These are phyloP conservation scores for Empidonax alnorum DNA, from an alignment of 2,113 vertebrate genomes.

Conservation along the genomic window DNA sequence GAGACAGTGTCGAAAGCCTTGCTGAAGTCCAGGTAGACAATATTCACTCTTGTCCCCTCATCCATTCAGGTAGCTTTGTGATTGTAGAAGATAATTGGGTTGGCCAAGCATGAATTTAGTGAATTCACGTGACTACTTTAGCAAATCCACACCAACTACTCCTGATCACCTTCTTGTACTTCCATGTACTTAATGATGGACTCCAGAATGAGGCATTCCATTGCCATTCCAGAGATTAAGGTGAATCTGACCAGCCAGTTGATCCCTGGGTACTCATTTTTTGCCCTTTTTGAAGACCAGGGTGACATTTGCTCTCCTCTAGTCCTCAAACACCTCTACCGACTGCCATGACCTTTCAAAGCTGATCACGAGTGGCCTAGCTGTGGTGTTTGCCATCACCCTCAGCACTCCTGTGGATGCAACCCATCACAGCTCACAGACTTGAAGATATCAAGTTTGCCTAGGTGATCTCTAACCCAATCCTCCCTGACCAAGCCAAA, in stretches of 20 bases:
- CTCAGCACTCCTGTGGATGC: not conserved
- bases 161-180: not conserved
- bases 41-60: not conserved
- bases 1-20: not conserved
- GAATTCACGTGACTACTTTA: not conserved
- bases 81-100: not conserved
- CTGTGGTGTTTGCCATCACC: not conserved
- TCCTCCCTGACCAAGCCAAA: accelerated
- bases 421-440: not conserved
- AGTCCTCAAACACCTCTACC: not conserved
- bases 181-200: not conserved
- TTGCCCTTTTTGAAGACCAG: not conserved
- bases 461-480: not conserved
- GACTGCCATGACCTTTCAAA: not conserved
- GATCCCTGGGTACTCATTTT: not conserved
- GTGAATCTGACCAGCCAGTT: not conserved
- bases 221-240: not conserved
- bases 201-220: not conserved
- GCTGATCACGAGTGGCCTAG: not conserved
- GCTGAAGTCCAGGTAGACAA: not conserved
- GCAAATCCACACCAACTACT: not conserved
- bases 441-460: not conserved
- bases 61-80: not conserved
- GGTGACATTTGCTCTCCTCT: not conserved
- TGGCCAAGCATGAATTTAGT: not conserved